phyloP scores from a whole-genome alignment of 2,797 vertebrate species.

The Poeciliopsis presidionis region DNA sequence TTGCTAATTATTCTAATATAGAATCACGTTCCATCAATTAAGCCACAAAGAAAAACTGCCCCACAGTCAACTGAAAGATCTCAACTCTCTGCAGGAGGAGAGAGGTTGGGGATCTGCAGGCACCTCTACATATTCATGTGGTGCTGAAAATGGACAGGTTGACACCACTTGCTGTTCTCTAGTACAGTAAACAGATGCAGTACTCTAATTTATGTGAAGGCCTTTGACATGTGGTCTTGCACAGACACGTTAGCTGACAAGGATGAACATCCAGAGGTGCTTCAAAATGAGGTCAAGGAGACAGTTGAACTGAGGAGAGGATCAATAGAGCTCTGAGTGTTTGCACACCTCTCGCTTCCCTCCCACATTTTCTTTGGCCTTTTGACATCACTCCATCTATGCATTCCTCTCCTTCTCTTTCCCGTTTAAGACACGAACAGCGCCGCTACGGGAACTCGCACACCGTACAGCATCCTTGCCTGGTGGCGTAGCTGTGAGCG shows the following conservation, averaged over 20 bases:
- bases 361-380: conserved; percentile 53
- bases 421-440: conserved; percentile 10
- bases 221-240: conserved; percentile 37
- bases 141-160: conserved; percentile 55
- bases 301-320: conserved; percentile 64
- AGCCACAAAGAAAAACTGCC: not conserved
- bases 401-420: conserved; percentile 9
- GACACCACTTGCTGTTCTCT: conserved; percentile 54
- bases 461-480: conserved; percentile 7
- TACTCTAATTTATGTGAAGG: conserved; percentile 21
- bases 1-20: not conserved
- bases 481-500: conserved; percentile 31
- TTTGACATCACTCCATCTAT: conserved; percentile 37
- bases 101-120: conserved; percentile 12
- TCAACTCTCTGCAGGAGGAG: conserved; percentile 21
- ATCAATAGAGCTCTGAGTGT: conserved; percentile 72
- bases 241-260: conserved; percentile 18
- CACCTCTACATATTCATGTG: conserved; percentile 61
- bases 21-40: not conserved
- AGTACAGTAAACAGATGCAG: conserved; percentile 58
- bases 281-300: conserved; percentile 69
- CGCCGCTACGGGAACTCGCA: not conserved
- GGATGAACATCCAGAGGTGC: conserved; percentile 29
- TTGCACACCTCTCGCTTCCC: conserved; percentile 55
- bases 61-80: conserved; percentile 9